Conservation (phyloP, 2,797 vertebrate genomes). For the Chaetophractus vellerosus region DNA sequence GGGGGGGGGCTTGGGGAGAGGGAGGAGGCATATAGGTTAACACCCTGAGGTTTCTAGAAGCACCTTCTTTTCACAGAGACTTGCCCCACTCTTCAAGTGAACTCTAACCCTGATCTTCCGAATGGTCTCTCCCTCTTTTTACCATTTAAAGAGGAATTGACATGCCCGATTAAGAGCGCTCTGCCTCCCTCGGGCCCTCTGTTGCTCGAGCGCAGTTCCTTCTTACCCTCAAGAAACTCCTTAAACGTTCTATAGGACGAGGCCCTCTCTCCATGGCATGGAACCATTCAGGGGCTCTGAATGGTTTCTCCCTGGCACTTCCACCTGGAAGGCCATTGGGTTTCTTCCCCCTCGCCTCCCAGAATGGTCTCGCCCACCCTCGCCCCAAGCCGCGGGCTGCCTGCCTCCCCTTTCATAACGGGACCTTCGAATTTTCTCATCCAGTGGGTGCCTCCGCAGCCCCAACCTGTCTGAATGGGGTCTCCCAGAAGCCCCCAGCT, state of each 20-base stretch:
- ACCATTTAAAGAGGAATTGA: not conserved
- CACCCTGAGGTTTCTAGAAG: not conserved
- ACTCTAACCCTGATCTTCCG: not conserved
- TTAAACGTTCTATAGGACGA: not conserved
- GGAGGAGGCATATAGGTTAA: not conserved
- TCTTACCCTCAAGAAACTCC: not conserved
- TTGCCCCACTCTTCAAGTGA: not conserved
- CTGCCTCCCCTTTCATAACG: not conserved
- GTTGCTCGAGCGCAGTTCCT: not conserved
- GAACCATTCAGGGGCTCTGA: not conserved
- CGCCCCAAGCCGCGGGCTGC: not conserved
- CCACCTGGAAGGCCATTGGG: not conserved
- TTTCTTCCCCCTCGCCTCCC: not conserved
- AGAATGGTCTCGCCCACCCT: not conserved
- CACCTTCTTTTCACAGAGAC: not conserved
- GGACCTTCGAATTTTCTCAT: not conserved
- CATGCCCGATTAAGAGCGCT: not conserved
- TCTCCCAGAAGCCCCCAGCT: not conserved
- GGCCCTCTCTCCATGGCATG: not conserved
- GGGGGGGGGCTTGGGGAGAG: too few relatives aligned
- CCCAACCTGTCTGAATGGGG: not conserved
- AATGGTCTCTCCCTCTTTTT: not conserved
- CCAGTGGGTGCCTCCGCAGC: not conserved
- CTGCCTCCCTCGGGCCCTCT: not conserved
- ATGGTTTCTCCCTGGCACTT: not conserved